These are phyloP conservation scores for Trinectes maculatus DNA, from an alignment of 2,113 vertebrate species.

Conservation along the genomic window DNA sequence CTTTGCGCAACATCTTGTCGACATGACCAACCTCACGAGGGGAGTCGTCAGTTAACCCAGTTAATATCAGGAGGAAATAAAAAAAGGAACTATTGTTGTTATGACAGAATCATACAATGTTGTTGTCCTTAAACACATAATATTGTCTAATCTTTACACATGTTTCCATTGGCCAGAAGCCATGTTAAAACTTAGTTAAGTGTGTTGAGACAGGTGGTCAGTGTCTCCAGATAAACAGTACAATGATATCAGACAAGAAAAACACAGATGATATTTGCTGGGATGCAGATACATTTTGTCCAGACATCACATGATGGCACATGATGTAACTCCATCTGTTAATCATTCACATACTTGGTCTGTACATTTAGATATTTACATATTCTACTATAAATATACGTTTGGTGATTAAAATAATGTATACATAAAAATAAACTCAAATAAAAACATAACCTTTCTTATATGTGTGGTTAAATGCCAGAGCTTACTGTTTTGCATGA, in stretches of 20 bases:
- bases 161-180: neutral
- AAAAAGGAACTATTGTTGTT: constrained; percentile 39
- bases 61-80: constrained; percentile 28
- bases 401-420: neutral
- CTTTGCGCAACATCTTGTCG: constrained; percentile 31
- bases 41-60: constrained; percentile 20
- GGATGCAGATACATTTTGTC: neutral
- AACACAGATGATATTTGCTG: neutral
- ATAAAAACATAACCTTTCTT: no score
- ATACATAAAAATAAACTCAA: neutral
- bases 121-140: neutral
- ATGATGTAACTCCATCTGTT: neutral
- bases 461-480: neutral
- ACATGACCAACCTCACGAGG: constrained; percentile 20
- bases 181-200: constrained; percentile 1
- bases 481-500: constrained; percentile 48
- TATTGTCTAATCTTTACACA: constrained; percentile 1
- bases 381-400: neutral
- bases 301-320: neutral
- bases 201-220: constrained; percentile 10
- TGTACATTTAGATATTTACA: no score
- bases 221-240: neutral
- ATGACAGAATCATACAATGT: neutral
- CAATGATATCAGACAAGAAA: constrained; percentile 1
- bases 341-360: neutral